Evolutionary conservation across 53 echinoderm and acorn worm genomes (phyloP).

Genomic region (Holothuria leucospilota): DNA sequence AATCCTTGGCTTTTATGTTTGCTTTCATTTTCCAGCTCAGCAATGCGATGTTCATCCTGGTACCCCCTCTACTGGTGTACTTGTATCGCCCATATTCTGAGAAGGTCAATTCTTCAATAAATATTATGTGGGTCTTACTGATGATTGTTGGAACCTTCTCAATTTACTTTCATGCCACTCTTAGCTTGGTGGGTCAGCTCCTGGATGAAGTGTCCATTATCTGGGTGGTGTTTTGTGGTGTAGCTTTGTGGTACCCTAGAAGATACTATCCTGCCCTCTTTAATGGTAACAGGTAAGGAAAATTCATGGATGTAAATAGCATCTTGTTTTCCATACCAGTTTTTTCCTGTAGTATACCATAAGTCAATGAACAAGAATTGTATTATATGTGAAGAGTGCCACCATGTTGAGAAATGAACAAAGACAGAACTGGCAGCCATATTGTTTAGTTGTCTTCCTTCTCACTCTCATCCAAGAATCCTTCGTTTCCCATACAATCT

Average conservation of each 20-base stretch:
- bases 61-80: slow-evolving; percentile 83
- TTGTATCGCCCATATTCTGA: slow-evolving; percentile 83
- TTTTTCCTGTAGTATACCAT: too few species aligned
- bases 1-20: neutral
- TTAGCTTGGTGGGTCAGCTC: slow-evolving; percentile 93
- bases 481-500: too few species aligned
- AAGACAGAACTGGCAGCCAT: too few species aligned
- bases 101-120: slow-evolving; percentile 84
- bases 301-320: neutral
- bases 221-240: slow-evolving; percentile 94
- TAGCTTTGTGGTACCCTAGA: slow-evolving; percentile 89
- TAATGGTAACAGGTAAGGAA: slow-evolving; percentile 87
- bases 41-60: slow-evolving; percentile 88
- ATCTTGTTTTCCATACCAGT: too few species aligned
- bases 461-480: too few species aligned
- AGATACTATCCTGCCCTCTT: slow-evolving; percentile 82
- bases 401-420: too few species aligned
- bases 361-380: too few species aligned
- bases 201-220: slow-evolving; percentile 92
- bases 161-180: slow-evolving; percentile 93
- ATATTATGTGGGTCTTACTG: slow-evolving; percentile 90
- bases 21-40: slow-evolving; percentile 67
- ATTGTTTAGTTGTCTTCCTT: too few species aligned
- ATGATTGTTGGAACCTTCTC: slow-evolving; percentile 90
- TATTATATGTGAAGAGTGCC: too few species aligned